A percentile compares a stretch with the other conserved stretches of the same genome.
Conservation (phyloP, 2,113 vertebrate species). For the Phalacrocorax pelagicus region DNA sequence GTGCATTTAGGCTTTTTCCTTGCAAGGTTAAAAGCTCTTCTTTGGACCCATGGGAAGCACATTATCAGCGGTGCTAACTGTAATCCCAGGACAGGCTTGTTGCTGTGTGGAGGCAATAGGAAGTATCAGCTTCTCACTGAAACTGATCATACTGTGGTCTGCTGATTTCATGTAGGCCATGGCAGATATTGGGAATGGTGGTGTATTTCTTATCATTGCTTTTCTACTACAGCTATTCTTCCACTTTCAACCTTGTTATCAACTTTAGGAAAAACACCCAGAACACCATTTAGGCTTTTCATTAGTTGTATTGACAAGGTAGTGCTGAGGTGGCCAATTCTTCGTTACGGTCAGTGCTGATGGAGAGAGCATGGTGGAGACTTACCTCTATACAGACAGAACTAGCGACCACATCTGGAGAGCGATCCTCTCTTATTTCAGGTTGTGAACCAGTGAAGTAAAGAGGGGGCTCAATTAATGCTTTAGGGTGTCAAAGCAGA, state of each 20-base stretch:
- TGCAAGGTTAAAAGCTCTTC: background rate
- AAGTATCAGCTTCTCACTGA: background rate
- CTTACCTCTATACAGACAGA: background rate
- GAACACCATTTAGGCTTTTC: background rate
- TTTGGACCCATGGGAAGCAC: background rate
- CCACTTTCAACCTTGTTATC: background rate
- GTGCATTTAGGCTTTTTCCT: background rate
- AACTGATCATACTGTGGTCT: background rate
- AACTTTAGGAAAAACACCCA: background rate
- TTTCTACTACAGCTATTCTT: background rate
- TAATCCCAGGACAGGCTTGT: background rate
- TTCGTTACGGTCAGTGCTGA: rapidly evolving
- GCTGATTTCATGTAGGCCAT: background rate
- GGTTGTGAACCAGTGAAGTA: background rate
- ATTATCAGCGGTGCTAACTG: conserved; percentile 12
- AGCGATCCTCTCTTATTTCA: background rate
- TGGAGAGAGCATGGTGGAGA: background rate
- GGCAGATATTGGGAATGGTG: background rate
- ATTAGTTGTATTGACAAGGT: background rate
- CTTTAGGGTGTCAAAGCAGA: background rate
- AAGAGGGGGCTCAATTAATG: background rate
- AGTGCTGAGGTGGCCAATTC: background rate
- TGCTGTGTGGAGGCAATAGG: background rate
- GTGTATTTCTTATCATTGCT: background rate
- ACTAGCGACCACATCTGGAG: background rate